Evolutionary conservation across 2,113 vertebrate species (phyloP), one percentile per base, ranked within the genome.

Genomic region (Anser brachyrhynchus): DNA sequence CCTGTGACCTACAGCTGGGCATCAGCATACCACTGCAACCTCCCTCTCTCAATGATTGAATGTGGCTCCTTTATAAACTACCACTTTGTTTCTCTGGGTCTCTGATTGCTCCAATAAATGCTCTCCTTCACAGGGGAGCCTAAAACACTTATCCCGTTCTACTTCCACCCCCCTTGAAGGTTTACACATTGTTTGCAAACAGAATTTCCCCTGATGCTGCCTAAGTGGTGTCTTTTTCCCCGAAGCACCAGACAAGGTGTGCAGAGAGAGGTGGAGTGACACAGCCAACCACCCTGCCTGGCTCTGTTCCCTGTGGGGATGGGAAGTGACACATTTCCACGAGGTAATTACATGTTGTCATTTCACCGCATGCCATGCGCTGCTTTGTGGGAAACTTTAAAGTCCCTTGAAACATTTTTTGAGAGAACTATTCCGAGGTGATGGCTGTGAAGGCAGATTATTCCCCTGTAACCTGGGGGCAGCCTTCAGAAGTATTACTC

Each of bases 271-370:
- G 46, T 29, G 51, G 33, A 90, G 72, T 13, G 16, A 65, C 79
- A 64, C 41, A 69, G 35, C 46, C 35, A 55, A 77, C 49, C 58
- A 66, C 78, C 71, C 67, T 64, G 54, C 77, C 23, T 52, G 23
- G 28, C 75, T 93, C 93, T 81, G 43, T 5, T 80, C 95, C 85
- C 80, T 4, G 2, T 61, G 69, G 82, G 29, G 39, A 58, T 44
- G 76, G 79, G 55, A 64, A 78, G 69, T 0, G 20, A 74, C 83
- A 90, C 23, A 7, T 86, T 86, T 94, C 61, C 89, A 86, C 59
- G 4, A 77, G 61, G 88, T 77, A 96, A 93, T 90, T 92, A 61
- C 61, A 59, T 20, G 29, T 72, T 95, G 88, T 93, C 92, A 87
- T 94, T 91, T 88, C 69, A 4, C 66, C 26, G 33, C 29, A 52